A percentile compares a stretch with the other conserved stretches of the same genome.
Conservation (phyloP, 2,888 invertebrate species). For the Anticlea derivata region DNA sequence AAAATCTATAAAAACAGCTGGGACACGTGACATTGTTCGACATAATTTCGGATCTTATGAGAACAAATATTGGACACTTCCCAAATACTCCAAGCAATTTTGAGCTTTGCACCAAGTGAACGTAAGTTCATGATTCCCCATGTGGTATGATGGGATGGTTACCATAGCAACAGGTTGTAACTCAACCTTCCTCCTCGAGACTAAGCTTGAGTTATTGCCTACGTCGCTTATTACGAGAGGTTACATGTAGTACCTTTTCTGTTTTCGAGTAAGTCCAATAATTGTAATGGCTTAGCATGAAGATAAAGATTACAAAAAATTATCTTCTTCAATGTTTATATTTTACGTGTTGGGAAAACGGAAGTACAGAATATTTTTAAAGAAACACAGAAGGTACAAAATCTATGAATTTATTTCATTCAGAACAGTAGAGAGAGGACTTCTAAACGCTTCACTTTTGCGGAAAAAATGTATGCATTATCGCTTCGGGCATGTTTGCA, state of each 20-base stretch:
- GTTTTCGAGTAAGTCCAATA: slow-evolving; percentile 10
- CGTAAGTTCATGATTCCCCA: slow-evolving; percentile 33
- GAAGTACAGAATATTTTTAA: too few relatives aligned
- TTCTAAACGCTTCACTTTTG: too few relatives aligned
- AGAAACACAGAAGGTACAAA: too few relatives aligned
- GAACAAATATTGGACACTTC: slow-evolving; percentile 34
- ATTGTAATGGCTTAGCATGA: slow-evolving; percentile 1
- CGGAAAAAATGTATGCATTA: too few relatives aligned
- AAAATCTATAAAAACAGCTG: slow-evolving; percentile 31
- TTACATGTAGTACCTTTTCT: slow-evolving; percentile 31
- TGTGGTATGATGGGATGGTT: slow-evolving; percentile 44
- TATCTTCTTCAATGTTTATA: too few relatives aligned
- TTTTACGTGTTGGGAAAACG: too few relatives aligned
- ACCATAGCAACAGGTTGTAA: slow-evolving; percentile 72
- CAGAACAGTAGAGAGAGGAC: too few relatives aligned
- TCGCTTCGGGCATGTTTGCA: too few relatives aligned
- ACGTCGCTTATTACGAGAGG: slow-evolving; percentile 45
- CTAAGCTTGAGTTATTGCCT: slow-evolving; percentile 65
- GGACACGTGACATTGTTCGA: slow-evolving; percentile 42
- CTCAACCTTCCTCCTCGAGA: slow-evolving; percentile 44
- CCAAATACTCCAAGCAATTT: slow-evolving; percentile 20
- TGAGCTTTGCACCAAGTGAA: slow-evolving; percentile 18
- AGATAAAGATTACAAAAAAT: background rate
- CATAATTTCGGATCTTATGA: slow-evolving; percentile 46
- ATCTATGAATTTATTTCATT: too few relatives aligned